Evolutionary conservation across 1,140 invertebrate genomes (phyloP).

Genomic region (Planococcus citri): DNA sequence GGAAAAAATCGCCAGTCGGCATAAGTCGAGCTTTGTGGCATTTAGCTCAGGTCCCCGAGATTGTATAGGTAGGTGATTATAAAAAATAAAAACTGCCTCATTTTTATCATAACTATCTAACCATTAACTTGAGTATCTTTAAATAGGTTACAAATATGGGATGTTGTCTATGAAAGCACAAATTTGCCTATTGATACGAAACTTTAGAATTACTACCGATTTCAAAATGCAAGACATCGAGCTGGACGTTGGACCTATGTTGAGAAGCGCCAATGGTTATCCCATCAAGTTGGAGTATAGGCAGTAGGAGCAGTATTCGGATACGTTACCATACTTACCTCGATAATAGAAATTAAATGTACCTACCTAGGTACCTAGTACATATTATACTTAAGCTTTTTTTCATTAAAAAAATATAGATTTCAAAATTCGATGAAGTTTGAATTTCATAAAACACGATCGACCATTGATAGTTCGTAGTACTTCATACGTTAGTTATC

Average conservation of each 20-base stretch:
- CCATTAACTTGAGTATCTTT: constrained; percentile 7
- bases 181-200: background rate
- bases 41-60: constrained; percentile 38
- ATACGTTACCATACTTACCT: too few species aligned
- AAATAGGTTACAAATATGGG: background rate
- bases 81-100: background rate
- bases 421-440: too few species aligned
- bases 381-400: too few species aligned
- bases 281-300: background rate
- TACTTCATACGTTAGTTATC: too few species aligned
- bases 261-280: background rate
- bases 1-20: constrained; percentile 34
- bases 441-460: too few species aligned
- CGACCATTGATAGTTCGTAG: too few species aligned
- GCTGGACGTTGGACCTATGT: background rate
- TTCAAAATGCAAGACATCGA: background rate
- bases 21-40: constrained; percentile 34
- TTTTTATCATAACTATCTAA: too few species aligned
- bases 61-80: constrained; percentile 34
- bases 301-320: background rate
- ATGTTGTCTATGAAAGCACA: background rate
- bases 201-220: background rate
- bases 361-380: too few species aligned
- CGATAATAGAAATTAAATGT: too few species aligned
- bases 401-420: too few species aligned